A percentile compares a stretch with the other conserved stretches of the same genome.
Conservation (phyloP, 2,797 vertebrate species). For the Myotis findleyi region DNA sequence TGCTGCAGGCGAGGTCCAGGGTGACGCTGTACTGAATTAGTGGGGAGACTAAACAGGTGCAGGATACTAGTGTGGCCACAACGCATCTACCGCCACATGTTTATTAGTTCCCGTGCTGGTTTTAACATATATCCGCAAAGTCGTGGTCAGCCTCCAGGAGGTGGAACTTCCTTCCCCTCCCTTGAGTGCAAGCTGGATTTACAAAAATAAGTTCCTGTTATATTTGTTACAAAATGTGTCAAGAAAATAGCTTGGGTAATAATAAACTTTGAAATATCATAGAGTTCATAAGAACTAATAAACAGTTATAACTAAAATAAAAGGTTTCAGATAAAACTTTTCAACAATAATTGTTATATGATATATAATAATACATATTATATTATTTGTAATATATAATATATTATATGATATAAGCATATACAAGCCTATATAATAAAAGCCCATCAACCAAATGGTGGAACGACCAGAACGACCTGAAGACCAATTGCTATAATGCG, state of each 20-base stretch:
- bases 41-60: background rate
- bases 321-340: background rate
- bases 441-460: too few species aligned
- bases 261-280: background rate
- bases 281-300: background rate
- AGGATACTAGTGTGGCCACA: background rate
- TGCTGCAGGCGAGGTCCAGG: background rate
- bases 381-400: too few species aligned
- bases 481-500: too few species aligned
- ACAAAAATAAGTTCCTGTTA: background rate
- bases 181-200: background rate
- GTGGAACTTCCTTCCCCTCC: background rate
- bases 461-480: too few species aligned
- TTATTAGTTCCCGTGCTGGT: background rate
- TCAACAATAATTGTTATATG: too few species aligned
- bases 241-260: background rate
- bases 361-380: too few species aligned
- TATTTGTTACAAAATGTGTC: background rate
- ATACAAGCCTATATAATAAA: too few species aligned
- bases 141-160: background rate
- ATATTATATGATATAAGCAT: background rate
- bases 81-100: background rate
- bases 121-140: background rate
- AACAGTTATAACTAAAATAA: background rate
- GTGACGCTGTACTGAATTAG: background rate